Evolutionary conservation across 1,140 invertebrate genomes (phyloP), one percentile per base, ranked within the genome.

Genomic region (Ectropis grisescens): DNA sequence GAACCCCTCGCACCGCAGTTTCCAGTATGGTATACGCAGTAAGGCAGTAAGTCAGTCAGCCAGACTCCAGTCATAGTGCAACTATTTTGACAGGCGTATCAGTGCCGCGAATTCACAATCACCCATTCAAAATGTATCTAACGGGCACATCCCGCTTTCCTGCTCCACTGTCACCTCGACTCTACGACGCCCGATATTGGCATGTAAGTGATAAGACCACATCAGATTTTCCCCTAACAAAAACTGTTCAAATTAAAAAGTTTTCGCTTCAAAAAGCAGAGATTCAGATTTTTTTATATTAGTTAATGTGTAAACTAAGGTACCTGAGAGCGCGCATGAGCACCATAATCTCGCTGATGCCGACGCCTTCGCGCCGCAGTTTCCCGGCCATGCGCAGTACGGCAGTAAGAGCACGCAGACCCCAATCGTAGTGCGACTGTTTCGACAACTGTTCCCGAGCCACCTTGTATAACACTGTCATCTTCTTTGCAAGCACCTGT

Each of bases 361-460:
- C 88, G 2, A 87, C 85, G 7, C 90, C 89, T 22, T 87, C 88
- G 45, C 93, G 82, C 57, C 93, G 93, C 52, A 96, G 82, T 13
- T 94, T 90, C 5, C 93, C 93, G 1, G 94, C 94, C 92, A 95
- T 95, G 4, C 94, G 87, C 2, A 97, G 76, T 2, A 96, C 93
- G 0, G 94, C 91, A 53, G 94, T 96, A 1, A 97, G 69, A 5
- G 93, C 93, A 36, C 94, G 83, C 32, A 97, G 67, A n/a, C 95
- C 94, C 88, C 95, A 97, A 61, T 97, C 94, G 67, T 97, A 97
- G 71, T 97, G 95, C 19, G 89, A 91, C 64, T 97, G 94, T 70
- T 95, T 95, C 3, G 94, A 96, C 19, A 97, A 80, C 62, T 96
- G 94, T 53, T 95, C 92, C 28, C 87, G 85, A 0, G 93, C 91